Conservation (phyloP, 2,797 vertebrate genomes). For the Picus viridis region DNA sequence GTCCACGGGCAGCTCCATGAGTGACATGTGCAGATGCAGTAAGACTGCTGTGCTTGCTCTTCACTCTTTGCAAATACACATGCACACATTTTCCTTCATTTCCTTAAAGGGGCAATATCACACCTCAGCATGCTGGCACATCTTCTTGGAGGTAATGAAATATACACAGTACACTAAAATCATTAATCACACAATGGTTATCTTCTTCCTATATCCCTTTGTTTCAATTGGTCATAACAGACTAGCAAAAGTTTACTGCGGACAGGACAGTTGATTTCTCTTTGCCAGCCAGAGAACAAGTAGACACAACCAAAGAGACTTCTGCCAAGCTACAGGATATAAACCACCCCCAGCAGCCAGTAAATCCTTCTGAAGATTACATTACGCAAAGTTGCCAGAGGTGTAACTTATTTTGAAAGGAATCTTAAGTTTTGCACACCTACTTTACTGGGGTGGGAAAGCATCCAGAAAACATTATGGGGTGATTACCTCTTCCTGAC, state of each 20-base stretch:
- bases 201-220: not conserved
- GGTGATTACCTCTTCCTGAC: not conserved
- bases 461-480: not conserved
- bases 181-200: not conserved
- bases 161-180: not conserved
- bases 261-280: not conserved
- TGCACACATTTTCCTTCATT: not conserved
- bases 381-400: not conserved
- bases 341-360: not conserved
- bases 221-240: not conserved
- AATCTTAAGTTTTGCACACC: not conserved
- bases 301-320: not conserved
- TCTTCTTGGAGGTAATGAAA: not conserved
- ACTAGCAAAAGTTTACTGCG: not conserved
- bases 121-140: not conserved
- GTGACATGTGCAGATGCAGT: slow-evolving; percentile 46
- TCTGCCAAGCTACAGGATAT: not conserved
- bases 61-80: slow-evolving; percentile 29
- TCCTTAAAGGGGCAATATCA: slow-evolving; percentile 59
- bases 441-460: not conserved
- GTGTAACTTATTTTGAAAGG: slow-evolving; percentile 6
- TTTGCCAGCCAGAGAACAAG: not conserved
- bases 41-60: not conserved
- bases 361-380: slow-evolving; percentile 6
- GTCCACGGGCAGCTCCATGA: not conserved